A percentile compares a stretch with the other conserved stretches of the same genome.
These are phyloP conservation scores for Aplysina aerophoba DNA, from an alignment of 37 sponge, comb jelly and placozoan species.

Conservation along the genomic window DNA sequence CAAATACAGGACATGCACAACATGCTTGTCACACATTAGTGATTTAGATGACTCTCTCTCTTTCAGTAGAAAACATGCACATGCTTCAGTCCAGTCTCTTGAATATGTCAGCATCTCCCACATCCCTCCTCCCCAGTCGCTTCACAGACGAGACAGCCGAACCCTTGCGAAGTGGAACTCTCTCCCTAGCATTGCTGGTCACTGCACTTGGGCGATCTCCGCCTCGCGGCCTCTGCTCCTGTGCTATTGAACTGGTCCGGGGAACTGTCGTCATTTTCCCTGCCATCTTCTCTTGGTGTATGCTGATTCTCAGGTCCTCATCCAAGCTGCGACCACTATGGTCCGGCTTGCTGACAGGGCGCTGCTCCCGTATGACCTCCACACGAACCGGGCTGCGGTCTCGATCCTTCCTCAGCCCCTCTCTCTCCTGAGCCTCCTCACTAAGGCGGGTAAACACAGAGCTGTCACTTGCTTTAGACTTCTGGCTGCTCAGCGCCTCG, in stretches of 20 bases:
- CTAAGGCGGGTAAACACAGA: constrained; percentile 18
- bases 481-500: not conserved
- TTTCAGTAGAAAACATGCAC: too few relatives aligned
- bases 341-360: not conserved
- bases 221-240: too few relatives aligned
- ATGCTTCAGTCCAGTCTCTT: not conserved
- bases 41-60: too few relatives aligned
- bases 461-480: not conserved
- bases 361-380: not conserved
- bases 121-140: constrained; percentile 8
- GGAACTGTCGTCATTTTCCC: not conserved
- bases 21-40: too few relatives aligned
- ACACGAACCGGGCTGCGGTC: not conserved
- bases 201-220: too few relatives aligned
- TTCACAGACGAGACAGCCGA: not conserved
- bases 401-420: not conserved
- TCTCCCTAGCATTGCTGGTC: too few relatives aligned
- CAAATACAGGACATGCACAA: too few relatives aligned
- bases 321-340: not conserved
- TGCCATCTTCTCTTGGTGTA: not conserved
- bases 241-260: too few relatives aligned
- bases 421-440: not conserved
- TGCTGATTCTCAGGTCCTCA: not conserved
- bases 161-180: not conserved
- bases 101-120: not conserved